Evolutionary conservation across 2,113 vertebrate species (phyloP), one percentile per base, ranked within the genome.

Genomic region (Lophius piscatorius): DNA sequence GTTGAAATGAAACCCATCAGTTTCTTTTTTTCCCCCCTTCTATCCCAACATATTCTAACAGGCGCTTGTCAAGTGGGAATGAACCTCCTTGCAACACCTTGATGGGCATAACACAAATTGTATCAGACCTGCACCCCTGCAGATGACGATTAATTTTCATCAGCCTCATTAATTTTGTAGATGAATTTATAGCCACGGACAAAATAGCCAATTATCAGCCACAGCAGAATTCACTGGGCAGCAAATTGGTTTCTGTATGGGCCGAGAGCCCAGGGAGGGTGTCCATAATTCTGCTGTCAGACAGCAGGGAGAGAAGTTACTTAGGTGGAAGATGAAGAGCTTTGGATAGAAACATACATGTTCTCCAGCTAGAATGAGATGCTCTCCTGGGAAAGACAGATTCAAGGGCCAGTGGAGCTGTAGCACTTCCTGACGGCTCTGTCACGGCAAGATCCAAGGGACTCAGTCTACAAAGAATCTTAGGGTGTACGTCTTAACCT

Each of bases 181-280:
- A 91, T 84, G 70, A 90, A 89, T 86, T 88, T 82, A 84, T 85
- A 80, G 87, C 72, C 12, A 21, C 11, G 51, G 73, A 87, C 80
- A 87, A 87, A 92, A 90, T 88, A 87, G 73, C 74, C 85, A 88
- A 90, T 90, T 89, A 91, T 83, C 55, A 34, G 72, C 68, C 77
- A 63, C 72, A 35, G 79, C 26, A 62, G 64, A 82, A 83, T 88
- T 84, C 66, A 80, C 50, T 83, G 83, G 81, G 76, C 73, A 78
- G 82, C 79, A 89, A 83, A 91, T 90, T 88, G 83, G 74, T 85
- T 91, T 86, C 85, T 82, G 59, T 79, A 69, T 73, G 72, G 40
- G 77, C 20, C 7, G 33, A 38, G 67, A 80, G 76, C 70, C 24
- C 33, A 58, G 58, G 47, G 62, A 70, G 45, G 18, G 42, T 63